Evolutionary conservation across 2,113 vertebrate genomes (phyloP).

Genomic region (Phoenicopterus ruber): DNA sequence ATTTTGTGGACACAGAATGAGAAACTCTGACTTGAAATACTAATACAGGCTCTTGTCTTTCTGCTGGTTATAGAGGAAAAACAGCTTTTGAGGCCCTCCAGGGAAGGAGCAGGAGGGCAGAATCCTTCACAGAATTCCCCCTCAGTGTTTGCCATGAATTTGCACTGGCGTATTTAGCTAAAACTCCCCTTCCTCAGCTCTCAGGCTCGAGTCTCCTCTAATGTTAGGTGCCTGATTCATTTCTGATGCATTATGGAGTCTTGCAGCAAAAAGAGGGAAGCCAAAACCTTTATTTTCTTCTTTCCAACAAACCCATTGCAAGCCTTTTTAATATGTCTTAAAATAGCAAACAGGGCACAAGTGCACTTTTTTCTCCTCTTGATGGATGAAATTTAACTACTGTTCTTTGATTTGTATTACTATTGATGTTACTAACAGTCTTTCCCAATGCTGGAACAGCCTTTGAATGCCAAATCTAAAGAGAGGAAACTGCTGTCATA

Average conservation of each 20-base stretch:
- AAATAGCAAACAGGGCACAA: conserved; percentile 16
- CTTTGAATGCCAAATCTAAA: conserved; percentile 17
- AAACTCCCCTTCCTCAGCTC: not conserved
- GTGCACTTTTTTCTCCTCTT: not conserved
- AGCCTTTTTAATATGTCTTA: not conserved
- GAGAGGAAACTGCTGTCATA: not conserved
- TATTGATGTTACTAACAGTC: not conserved
- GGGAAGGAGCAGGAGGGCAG: not conserved
- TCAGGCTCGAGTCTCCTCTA: rapidly evolving
- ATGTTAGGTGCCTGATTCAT: not conserved
- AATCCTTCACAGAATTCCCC: not conserved
- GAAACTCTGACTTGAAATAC: not conserved
- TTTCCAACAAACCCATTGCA: not conserved
- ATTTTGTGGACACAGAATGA: not conserved
- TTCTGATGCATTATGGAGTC: not conserved
- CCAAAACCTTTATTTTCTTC: not conserved
- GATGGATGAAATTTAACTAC: conserved; percentile 26
- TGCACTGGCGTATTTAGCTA: not conserved
- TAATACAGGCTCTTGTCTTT: not conserved
- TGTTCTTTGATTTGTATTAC: conserved; percentile 39
- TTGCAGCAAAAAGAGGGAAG: not conserved
- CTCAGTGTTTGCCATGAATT: not conserved
- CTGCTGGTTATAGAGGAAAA: not conserved
- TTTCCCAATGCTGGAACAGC: not conserved
- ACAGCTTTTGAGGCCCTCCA: not conserved